Evolutionary conservation across 2,113 vertebrate genomes (phyloP).

Genomic region (Muscicapa adusta): DNA sequence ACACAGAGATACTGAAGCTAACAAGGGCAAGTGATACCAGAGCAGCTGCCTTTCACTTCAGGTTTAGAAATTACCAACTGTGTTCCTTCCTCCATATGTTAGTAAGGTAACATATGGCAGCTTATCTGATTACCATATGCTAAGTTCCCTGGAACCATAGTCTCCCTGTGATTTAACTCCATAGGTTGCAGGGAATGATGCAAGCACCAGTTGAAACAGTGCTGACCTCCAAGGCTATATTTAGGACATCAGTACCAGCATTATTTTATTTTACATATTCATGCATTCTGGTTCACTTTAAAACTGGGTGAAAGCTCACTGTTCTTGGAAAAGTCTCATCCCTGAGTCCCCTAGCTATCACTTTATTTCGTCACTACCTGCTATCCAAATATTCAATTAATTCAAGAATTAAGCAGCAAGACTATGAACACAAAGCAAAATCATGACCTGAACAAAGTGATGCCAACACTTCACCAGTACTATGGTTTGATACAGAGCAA

Average conservation of each 20-base stretch:
- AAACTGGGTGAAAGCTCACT: neutral
- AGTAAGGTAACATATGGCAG: constrained; percentile 27
- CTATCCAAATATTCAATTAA: neutral
- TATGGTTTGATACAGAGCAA: neutral
- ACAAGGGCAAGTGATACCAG: neutral
- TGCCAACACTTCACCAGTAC: neutral
- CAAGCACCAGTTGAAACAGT: neutral
- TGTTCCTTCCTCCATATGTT: constrained; percentile 31
- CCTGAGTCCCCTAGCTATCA: neutral
- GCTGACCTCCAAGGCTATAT: constrained; percentile 2
- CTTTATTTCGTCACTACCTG: neutral
- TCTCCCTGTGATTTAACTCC: neutral
- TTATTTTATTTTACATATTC: neutral
- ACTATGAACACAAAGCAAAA: neutral
- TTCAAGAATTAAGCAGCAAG: neutral
- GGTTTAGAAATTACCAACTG: constrained; percentile 14
- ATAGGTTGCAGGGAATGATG: neutral
- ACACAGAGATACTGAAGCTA: neutral
- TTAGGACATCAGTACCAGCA: neutral
- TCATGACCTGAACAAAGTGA: neutral
- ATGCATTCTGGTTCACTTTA: neutral
- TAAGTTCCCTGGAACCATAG: neutral
- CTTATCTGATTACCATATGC: constrained; percentile 20
- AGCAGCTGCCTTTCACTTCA: constrained; percentile 39
- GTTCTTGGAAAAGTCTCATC: neutral